A percentile compares a stretch with the other conserved stretches of the same genome.
Conservation (phyloP, 2,797 vertebrate species). For the Myotis daubentonii region DNA sequence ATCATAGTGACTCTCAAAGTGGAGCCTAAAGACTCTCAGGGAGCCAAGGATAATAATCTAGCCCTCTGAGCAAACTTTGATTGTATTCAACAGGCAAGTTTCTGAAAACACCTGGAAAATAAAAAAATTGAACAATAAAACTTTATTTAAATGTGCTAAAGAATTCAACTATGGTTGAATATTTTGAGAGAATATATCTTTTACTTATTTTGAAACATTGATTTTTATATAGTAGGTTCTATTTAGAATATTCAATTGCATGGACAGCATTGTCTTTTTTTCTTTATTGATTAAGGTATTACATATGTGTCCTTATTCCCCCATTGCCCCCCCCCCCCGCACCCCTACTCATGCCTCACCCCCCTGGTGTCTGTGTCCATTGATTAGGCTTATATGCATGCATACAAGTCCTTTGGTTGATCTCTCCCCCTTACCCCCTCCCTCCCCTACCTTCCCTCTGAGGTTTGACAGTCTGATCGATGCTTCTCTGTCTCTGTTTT, state of each 20-base stretch:
- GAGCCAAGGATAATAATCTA: neutral
- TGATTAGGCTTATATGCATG: too few species aligned
- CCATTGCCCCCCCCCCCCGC: too few species aligned
- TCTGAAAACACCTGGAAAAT: neutral
- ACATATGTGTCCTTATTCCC: too few species aligned
- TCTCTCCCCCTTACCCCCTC: too few species aligned
- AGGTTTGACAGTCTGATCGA: too few species aligned
- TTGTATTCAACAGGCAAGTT: neutral
- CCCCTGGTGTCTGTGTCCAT: too few species aligned
- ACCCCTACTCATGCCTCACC: too few species aligned
- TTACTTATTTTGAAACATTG: slow-evolving; percentile 4
- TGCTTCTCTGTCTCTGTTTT: too few species aligned
- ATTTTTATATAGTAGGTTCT: neutral
- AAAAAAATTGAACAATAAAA: neutral
- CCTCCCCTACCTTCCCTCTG: too few species aligned
- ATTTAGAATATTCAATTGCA: neutral
- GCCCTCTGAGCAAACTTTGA: neutral
- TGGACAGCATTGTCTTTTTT: neutral
- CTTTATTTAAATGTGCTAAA: neutral
- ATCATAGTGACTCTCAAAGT: neutral
- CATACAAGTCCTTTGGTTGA: too few species aligned
- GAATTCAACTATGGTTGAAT: neutral
- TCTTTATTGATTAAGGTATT: too few species aligned
- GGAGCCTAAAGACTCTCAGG: neutral
- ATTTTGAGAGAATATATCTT: neutral